These are phyloP conservation scores for Lucinisca nassula DNA, from an alignment of 2,888 invertebrate genomes.

Conservation along the genomic window DNA sequence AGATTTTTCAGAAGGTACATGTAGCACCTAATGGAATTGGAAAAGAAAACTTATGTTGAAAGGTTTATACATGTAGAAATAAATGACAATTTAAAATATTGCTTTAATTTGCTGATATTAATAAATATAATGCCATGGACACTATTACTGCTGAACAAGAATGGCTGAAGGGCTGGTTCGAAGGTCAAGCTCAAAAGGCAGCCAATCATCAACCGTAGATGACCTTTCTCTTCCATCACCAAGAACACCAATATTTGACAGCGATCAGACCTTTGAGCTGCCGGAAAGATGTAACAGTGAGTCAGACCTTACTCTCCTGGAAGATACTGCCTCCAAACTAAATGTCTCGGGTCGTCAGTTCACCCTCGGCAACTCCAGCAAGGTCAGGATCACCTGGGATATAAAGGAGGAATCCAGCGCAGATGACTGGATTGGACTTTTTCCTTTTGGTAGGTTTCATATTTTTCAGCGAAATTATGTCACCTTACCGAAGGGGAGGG, in stretches of 20 bases:
- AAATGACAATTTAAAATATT: not conserved
- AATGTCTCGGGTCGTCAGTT: slow-evolving; percentile 85
- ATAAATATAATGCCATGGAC: slow-evolving; percentile 11
- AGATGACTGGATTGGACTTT: slow-evolving; percentile 88
- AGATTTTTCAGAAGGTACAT: no score
- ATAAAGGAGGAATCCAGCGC: slow-evolving; percentile 87
- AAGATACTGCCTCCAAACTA: slow-evolving; percentile 81
- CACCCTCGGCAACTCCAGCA: slow-evolving; percentile 77
- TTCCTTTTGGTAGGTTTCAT: slow-evolving; percentile 86
- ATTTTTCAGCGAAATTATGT: no score
- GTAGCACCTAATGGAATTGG: no score
- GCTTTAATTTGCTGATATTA: not conserved
- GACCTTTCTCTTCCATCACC: slow-evolving; percentile 81
- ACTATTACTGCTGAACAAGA: not conserved
- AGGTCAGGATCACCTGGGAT: slow-evolving; percentile 87
- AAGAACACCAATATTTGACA: slow-evolving; percentile 71
- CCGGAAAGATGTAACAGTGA: slow-evolving; percentile 85
- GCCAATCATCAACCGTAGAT: slow-evolving; percentile 73
- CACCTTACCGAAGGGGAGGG: no score
- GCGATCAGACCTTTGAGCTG: slow-evolving; percentile 71
- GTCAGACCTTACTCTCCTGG: slow-evolving; percentile 78
- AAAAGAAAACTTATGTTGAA: not conserved
- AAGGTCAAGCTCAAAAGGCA: slow-evolving; percentile 65
- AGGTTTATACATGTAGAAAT: not conserved
- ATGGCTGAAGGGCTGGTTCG: slow-evolving; percentile 69